Base-by-base conservation (phyloP, 1,140 invertebrate species). In the Neelides sp. region DNA sequence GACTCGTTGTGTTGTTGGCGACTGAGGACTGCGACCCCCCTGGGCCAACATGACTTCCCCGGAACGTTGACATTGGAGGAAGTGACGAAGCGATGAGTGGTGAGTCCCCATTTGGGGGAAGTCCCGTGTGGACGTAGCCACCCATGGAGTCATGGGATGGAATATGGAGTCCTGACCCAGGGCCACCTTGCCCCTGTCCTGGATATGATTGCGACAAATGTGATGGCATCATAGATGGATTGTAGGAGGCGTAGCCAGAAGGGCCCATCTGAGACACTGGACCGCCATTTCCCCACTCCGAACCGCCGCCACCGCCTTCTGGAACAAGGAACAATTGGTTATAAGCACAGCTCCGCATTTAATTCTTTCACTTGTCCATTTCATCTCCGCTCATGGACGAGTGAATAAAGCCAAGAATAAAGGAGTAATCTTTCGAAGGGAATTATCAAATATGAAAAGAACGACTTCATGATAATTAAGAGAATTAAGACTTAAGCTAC, bases 51-150 rank as follows among this genome's bases (percentile, higher is more conserved):
- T 72, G 68, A 59, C 73, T 66, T 26, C 69, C 78, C 28, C 86
- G 76, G 73, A 95, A 87, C 54, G 85, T 86, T 47, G 88, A 92
- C 88, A 95, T 93, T 30, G 90, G 89, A 50, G 89, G 89, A 68
- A 94, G 74, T 46, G 77, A 76, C 23, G 85, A 81, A 63, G 80
- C 75, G 64, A 78, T 73, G 63, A 73, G 70, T 57, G 74, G 73
- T 55, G 75, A 72, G 49, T 59, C 49, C 36, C 45, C 52, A 34
- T 45, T 55, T 15, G 68, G 62, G 64, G 76, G 79, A 62, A 76
- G 77, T 57, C 71, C 71, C 56, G 69, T 50, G 35, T 61, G 52
- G 47, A 53, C 56, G 49, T 53, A 55, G 7, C 48, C 52, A 8
- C 50, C 41, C 36, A 64, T 58, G 20, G 60, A 54, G 40, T 62